A percentile compares a stretch with the other conserved stretches of the same genome.
These are phyloP conservation scores for Hippoglossus hippoglossus DNA, from an alignment of 2,797 vertebrate species.

Conservation along the genomic window DNA sequence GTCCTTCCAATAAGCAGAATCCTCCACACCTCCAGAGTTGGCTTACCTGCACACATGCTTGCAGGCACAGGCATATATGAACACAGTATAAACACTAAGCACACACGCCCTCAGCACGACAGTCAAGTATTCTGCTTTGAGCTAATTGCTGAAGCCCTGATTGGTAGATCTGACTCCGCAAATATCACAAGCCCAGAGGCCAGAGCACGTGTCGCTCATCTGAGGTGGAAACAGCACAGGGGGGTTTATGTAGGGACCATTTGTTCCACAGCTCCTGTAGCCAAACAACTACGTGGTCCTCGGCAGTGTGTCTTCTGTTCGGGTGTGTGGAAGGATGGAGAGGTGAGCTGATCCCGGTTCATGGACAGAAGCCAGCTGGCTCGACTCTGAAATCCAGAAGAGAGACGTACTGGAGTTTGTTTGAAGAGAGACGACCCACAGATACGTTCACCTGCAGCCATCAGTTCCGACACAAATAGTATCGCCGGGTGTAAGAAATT, in stretches of 20 bases:
- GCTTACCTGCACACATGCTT: constrained; percentile 1
- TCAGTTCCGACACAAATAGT: not conserved
- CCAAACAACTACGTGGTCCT: constrained; percentile 29
- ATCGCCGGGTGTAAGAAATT: not conserved
- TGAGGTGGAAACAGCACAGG: too few species aligned
- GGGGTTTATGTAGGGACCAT: not conserved
- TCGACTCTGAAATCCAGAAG: constrained; percentile 1
- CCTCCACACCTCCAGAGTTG: constrained; percentile 54
- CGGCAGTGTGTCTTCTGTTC: constrained; percentile 8
- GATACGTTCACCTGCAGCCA: not conserved
- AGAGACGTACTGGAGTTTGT: not conserved
- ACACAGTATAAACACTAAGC: constrained; percentile 3
- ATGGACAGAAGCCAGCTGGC: constrained; percentile 40
- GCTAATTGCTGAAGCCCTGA: too few species aligned
- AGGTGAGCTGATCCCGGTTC: constrained; percentile 24
- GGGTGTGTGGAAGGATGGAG: constrained; percentile 3
- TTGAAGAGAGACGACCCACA: constrained; percentile 15
- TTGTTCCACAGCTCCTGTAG: not conserved
- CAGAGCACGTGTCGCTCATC: too few species aligned
- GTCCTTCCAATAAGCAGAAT: constrained; percentile 49
- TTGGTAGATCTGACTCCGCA: too few species aligned
- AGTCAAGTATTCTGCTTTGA: too few species aligned
- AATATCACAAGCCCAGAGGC: too few species aligned
- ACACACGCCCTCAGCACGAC: not conserved
- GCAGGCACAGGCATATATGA: not conserved